phyloP scores from a whole-genome alignment of 2,888 invertebrate species.

The Hipparchia sbordonii region DNA sequence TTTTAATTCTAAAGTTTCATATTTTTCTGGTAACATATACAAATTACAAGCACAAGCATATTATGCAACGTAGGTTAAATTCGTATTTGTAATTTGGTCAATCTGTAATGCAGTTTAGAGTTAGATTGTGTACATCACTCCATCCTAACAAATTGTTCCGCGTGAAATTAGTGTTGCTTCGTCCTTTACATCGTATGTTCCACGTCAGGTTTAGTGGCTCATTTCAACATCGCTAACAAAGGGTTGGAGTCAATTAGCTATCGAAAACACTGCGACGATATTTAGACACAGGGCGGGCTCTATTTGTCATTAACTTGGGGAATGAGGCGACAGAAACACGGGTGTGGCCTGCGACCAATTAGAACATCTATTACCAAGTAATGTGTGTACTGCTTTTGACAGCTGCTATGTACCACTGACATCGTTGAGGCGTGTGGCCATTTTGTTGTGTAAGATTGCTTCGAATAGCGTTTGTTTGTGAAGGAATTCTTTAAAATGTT shows the following conservation, averaged over 20 bases:
- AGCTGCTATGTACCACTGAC: slow-evolving; percentile 17
- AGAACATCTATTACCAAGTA: slow-evolving; percentile 59
- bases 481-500: slow-evolving; percentile 1
- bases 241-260: slow-evolving; percentile 77
- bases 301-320: slow-evolving; percentile 81
- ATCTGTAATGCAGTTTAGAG: slow-evolving; percentile 19
- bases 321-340: slow-evolving; percentile 76
- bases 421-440: slow-evolving; percentile 10
- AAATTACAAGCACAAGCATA: neutral
- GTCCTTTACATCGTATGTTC: slow-evolving; percentile 35
- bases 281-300: slow-evolving; percentile 60
- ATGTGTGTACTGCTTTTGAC: slow-evolving; percentile 39
- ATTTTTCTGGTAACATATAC: too few relatives aligned
- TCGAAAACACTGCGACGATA: slow-evolving; percentile 71
- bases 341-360: slow-evolving; percentile 74
- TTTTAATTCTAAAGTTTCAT: too few relatives aligned
- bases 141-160: slow-evolving; percentile 26
- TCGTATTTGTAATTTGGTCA: slow-evolving; percentile 7
- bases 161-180: slow-evolving; percentile 22
- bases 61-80: slow-evolving; percentile 3
- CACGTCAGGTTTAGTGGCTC: slow-evolving; percentile 64
- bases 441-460: slow-evolving; percentile 12
- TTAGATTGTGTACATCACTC: slow-evolving; percentile 17
- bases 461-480: neutral
- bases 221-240: slow-evolving; percentile 63